Conservation (phyloP, 2,888 invertebrate genomes). For the Gonocerus acuteangulatus region DNA sequence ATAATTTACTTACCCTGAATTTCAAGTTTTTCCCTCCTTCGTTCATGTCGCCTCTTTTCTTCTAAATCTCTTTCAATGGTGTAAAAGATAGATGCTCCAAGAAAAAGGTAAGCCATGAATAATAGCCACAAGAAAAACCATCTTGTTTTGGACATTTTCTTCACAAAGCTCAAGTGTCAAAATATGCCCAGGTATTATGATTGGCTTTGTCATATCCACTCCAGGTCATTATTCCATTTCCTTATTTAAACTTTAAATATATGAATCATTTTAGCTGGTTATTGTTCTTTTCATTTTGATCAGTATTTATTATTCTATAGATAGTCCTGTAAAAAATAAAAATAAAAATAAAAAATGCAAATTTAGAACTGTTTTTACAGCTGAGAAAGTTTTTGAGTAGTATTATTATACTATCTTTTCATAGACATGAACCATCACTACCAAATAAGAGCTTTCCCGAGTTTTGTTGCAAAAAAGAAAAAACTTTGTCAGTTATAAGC, state of each 20-base stretch:
- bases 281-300: neutral
- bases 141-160: slow-evolving; percentile 68
- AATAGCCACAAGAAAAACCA: slow-evolving; percentile 65
- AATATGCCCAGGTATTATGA: slow-evolving; percentile 11
- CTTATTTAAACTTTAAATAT: neutral
- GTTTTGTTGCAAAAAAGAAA: too few relatives aligned
- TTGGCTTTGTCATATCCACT: slow-evolving; percentile 2
- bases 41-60: slow-evolving; percentile 36
- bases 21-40: slow-evolving; percentile 29
- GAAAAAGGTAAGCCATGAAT: slow-evolving; percentile 65
- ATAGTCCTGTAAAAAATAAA: neutral
- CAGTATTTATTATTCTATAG: neutral
- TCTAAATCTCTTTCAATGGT: slow-evolving; percentile 71
- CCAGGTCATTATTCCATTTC: slow-evolving; percentile 10
- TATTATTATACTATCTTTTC: too few relatives aligned
- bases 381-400: too few relatives aligned
- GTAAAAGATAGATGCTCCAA: slow-evolving; percentile 81
- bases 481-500: too few relatives aligned
- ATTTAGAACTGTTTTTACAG: too few relatives aligned
- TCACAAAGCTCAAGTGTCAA: slow-evolving; percentile 1
- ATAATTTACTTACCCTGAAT: slow-evolving; percentile 34
- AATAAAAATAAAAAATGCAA: neutral
- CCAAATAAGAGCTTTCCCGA: too few relatives aligned
- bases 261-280: neutral
- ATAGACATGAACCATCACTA: too few relatives aligned